Base-by-base conservation (phyloP, 2,113 vertebrate species). In the Campylomormyrus tamandua region DNA sequence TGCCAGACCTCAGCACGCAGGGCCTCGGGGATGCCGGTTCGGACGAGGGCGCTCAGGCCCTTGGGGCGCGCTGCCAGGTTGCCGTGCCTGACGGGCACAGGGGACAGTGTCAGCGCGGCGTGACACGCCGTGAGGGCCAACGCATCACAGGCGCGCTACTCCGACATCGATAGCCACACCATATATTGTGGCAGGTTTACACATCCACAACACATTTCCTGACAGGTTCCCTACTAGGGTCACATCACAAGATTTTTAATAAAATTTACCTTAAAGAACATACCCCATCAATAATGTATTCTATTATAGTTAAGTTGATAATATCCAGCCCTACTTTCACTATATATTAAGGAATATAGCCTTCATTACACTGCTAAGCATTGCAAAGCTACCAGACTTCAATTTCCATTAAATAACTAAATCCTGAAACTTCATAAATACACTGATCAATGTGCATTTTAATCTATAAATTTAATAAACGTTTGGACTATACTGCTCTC, bases 1-100 rank as follows among this genome's bases (percentile, higher is more conserved):
- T 99, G 98, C 98, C 98, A 99, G 88, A 99, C 97, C 92, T 99
- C 98, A 52, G 98, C 98, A 93, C 98, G 96, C 62, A 99, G 95
- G 0, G 98, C 98, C 92, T 99, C 98, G 0, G 98, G 98, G 92
- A 99, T 95, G 0, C 98, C 98, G 0, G 96, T 96, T 91, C 96
- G 97, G 91, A 99, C 98, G 95, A 99, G 93, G 0, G 96, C 94
- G 58, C 95, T 95, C 49, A 99, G 92, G 24, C 98, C 98, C 48
- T 97, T 98, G 0, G 98, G 98, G 89, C 98, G 97, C 89, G 92
- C 94, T 86, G 95, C 94, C 91, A 99, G 97, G 92, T 99, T 99
- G 90, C 46, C 98, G 89, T 99, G 97, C 98, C 98, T 99, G 93
- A 92, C 86, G 91, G 87, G 92, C 48, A 80, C 52, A 70, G 24